A percentile compares a stretch with the other conserved stretches of the same genome.
Evolutionary conservation across 1,140 invertebrate genomes (phyloP).

Genomic region (Solenopsis invicta): DNA sequence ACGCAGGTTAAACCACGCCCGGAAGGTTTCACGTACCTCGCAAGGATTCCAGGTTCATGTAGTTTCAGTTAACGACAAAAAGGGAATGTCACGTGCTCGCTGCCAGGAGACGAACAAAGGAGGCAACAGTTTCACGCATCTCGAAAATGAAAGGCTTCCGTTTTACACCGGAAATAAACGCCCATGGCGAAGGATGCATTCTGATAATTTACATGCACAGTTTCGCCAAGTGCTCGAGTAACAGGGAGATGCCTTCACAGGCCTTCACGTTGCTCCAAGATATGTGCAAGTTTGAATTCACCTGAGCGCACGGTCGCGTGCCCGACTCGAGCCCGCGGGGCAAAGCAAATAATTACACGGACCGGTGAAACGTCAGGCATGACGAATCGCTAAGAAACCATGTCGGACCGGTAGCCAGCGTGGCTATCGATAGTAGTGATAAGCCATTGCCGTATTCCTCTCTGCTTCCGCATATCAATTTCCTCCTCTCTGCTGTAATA

Average conservation of each 20-base stretch:
- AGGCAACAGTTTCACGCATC: constrained; percentile 42
- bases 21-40: constrained; percentile 7
- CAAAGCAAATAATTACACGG: constrained; percentile 69
- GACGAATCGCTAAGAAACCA: constrained; percentile 38
- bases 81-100: neutral
- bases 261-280: neutral
- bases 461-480: too few relatives aligned
- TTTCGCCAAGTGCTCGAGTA: constrained; percentile 32
- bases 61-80: constrained; percentile 32
- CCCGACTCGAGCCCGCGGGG: neutral
- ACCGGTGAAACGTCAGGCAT: constrained; percentile 57
- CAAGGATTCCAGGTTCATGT: constrained; percentile 2
- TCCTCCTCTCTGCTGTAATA: too few relatives aligned
- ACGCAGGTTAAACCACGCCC: constrained; percentile 1
- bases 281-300: constrained; percentile 15
- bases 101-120: constrained; percentile 25
- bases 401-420: neutral
- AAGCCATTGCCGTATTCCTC: neutral
- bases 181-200: constrained; percentile 46
- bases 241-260: constrained; percentile 23
- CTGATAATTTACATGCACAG: constrained; percentile 45
- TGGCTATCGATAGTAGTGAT: constrained; percentile 4
- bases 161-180: constrained; percentile 68
- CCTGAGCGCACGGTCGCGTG: constrained; percentile 8
- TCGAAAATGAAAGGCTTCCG: constrained; percentile 13